These are phyloP conservation scores for Scolopax mira DNA, from an alignment of 2,113 vertebrate genomes.

Conservation along the genomic window DNA sequence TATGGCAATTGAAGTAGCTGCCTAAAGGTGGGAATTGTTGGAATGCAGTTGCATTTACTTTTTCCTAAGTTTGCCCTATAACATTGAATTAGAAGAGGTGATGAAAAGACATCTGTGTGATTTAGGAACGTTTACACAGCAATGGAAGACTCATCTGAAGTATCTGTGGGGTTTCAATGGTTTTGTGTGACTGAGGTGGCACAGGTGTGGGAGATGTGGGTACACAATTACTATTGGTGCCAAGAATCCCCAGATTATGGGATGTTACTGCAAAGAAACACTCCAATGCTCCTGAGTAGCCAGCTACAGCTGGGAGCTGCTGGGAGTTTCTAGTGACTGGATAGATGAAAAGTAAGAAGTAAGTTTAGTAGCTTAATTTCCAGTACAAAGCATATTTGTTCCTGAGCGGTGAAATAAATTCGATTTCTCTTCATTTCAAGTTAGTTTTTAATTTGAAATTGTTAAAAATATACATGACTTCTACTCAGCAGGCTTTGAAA, in stretches of 20 bases:
- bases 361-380: not conserved
- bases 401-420: not conserved
- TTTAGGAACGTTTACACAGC: not conserved
- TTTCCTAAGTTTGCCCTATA: not conserved
- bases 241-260: not conserved
- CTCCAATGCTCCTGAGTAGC: not conserved
- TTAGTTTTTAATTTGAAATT: not conserved
- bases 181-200: not conserved
- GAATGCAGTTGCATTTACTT: not conserved
- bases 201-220: not conserved
- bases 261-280: not conserved
- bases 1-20: not conserved
- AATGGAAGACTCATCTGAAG: not conserved
- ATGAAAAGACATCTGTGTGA: not conserved
- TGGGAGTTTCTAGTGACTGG: not conserved
- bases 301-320: not conserved
- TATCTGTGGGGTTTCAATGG: not conserved
- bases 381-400: not conserved
- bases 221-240: not conserved
- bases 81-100: not conserved
- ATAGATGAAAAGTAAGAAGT: fast-evolving
- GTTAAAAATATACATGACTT: not conserved
- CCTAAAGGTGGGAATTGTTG: not conserved
- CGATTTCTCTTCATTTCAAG: not conserved
- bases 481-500: not conserved